A percentile compares a stretch with the other conserved stretches of the same genome.
Evolutionary conservation across 2,888 invertebrate species (phyloP).

Genomic region (Metalampra italica): DNA sequence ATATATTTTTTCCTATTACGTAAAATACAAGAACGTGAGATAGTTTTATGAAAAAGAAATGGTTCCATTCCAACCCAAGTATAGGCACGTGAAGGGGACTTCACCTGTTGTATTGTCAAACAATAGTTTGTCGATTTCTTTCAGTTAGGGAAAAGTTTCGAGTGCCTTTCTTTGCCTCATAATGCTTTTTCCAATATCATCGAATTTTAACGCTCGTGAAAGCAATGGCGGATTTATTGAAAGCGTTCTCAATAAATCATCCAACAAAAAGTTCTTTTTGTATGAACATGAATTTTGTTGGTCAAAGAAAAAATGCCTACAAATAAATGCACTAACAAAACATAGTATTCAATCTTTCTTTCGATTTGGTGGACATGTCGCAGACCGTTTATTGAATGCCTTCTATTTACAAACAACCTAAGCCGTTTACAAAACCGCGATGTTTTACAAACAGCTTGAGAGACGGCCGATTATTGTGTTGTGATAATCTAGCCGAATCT

Average conservation of each 20-base stretch:
- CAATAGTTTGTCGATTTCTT: slow-evolving; percentile 15
- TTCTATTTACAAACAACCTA: no score
- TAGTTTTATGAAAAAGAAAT: no score
- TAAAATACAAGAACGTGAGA: no score
- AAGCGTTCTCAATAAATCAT: slow-evolving; percentile 35
- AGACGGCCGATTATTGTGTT: no score
- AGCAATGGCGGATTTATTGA: slow-evolving; percentile 18
- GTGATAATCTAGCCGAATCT: no score
- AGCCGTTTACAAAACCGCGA: no score
- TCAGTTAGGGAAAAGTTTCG: slow-evolving; percentile 19
- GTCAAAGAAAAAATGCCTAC: not conserved
- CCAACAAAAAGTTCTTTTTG: slow-evolving; percentile 26
- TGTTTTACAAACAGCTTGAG: no score
- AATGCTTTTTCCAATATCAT: slow-evolving; percentile 30
- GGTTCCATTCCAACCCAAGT: not conserved
- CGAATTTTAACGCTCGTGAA: slow-evolving; percentile 32
- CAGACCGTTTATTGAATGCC: no score
- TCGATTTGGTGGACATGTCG: no score
- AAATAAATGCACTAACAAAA: not conserved
- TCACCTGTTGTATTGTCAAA: slow-evolving; percentile 9
- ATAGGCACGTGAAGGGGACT: slow-evolving; percentile 3
- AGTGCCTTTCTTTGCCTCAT: slow-evolving; percentile 16
- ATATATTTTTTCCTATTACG: no score
- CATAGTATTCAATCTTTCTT: no score
- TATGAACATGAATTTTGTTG: slow-evolving; percentile 5